Percentiles rank a stretch among this genome's conserved stretches.
Conservation (phyloP, 1,140 invertebrate genomes). For the Saxidomus purpurata region DNA sequence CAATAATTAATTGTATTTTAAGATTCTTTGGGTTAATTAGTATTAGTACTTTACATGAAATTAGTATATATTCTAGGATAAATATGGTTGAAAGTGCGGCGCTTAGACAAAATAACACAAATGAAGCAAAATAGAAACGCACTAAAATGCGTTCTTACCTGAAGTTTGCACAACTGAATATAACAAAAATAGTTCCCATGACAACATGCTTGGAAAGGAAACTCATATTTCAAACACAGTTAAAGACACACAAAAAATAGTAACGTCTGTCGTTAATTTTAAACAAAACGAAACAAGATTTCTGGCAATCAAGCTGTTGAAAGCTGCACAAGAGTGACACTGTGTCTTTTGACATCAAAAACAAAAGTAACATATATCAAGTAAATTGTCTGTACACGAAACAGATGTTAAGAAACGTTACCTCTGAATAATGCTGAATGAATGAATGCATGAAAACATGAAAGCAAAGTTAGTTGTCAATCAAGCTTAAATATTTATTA, state of each 20-base stretch:
- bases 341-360: too few species aligned
- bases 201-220: constrained; percentile 18
- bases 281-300: too few species aligned
- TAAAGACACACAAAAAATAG: not conserved
- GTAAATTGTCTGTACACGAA: too few species aligned
- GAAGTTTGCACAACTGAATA: constrained; percentile 12
- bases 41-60: constrained; percentile 21
- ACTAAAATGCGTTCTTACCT: constrained; percentile 45
- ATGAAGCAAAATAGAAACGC: constrained; percentile 44
- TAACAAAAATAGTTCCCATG: constrained; percentile 27
- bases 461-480: too few species aligned
- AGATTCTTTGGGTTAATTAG: not conserved
- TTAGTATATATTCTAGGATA: constrained; percentile 44
- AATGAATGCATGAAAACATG: too few species aligned
- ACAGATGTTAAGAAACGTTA: too few species aligned
- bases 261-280: too few species aligned
- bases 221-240: not conserved
- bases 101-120: constrained; percentile 49
- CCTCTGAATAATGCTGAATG: too few species aligned
- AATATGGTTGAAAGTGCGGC: constrained; percentile 16
- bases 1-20: not conserved
- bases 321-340: too few species aligned
- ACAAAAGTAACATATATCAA: too few species aligned
- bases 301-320: too few species aligned
- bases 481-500: too few species aligned